These are phyloP conservation scores for Spicauda simplicius DNA, from an alignment of 2,888 invertebrate genomes.

Conservation along the genomic window DNA sequence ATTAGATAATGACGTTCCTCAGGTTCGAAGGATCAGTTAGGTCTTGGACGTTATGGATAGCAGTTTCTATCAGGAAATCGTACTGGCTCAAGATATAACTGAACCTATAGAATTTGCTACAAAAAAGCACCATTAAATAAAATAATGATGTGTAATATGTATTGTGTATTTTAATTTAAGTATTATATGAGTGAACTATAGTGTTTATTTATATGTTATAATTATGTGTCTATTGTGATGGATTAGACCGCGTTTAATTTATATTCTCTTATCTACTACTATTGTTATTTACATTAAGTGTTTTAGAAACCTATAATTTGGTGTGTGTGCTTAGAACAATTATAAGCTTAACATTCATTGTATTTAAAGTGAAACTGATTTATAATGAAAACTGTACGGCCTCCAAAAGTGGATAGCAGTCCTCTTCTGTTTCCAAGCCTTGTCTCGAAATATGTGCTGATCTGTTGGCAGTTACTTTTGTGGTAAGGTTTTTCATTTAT, in stretches of 20 bases:
- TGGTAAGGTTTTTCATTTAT: not conserved
- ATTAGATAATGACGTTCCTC: constrained; percentile 11
- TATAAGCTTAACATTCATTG: no score
- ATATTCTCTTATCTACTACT: no score
- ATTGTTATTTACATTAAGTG: no score
- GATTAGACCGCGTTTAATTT: no score
- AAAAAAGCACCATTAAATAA: no score
- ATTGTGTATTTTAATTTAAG: no score
- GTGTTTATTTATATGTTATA: no score
- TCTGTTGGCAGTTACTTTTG: constrained; percentile 20
- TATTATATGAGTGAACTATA: no score
- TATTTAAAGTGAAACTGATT: not conserved
- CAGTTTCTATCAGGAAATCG: not conserved
- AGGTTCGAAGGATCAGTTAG: not conserved
- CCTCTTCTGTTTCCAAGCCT: constrained; percentile 3
- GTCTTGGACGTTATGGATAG: not conserved
- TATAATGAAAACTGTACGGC: not conserved
- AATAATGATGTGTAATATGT: no score
- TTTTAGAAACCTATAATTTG: no score
- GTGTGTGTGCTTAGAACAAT: no score
- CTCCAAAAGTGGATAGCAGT: constrained; percentile 1
- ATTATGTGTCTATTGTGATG: no score
- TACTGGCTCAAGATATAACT: not conserved
- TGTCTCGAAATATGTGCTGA: constrained; percentile 20
- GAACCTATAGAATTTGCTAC: not conserved